These are phyloP conservation scores for Stercorarius parasiticus DNA, from an alignment of 2,113 vertebrate genomes.

Conservation along the genomic window DNA sequence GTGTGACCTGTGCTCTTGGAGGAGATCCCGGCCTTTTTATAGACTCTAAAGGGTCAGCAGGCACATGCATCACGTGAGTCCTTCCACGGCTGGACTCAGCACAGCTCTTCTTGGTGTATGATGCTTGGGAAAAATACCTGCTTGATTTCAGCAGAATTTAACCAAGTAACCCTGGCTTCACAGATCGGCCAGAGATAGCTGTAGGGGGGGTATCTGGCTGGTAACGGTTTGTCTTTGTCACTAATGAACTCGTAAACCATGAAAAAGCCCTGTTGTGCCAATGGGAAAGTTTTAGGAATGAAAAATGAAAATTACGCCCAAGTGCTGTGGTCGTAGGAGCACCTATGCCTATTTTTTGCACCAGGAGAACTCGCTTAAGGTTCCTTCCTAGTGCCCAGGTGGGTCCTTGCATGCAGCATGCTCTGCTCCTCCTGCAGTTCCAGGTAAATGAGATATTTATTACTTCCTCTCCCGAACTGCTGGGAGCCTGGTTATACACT, in stretches of 20 bases:
- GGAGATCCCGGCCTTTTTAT: not conserved
- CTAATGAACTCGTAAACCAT: not conserved
- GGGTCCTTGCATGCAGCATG: not conserved
- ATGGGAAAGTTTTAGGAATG: not conserved
- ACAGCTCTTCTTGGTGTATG: not conserved
- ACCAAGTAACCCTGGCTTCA: not conserved
- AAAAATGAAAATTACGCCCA: not conserved
- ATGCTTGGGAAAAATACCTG: not conserved
- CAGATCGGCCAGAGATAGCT: not conserved
- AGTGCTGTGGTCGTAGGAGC: not conserved
- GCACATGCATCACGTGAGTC: accelerated
- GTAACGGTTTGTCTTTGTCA: not conserved
- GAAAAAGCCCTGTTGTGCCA: not conserved
- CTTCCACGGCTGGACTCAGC: not conserved
- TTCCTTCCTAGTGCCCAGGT: not conserved
- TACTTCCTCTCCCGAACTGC: not conserved
- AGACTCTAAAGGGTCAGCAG: not conserved
- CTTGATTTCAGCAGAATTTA: not conserved
- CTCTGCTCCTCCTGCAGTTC: not conserved
- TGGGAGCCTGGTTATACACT: not conserved
- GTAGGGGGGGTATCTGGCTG: not conserved
- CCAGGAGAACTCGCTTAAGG: accelerated
- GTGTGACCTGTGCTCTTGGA: not conserved
- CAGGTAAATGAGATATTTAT: not conserved
- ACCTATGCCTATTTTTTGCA: not conserved